Conservation (phyloP, 2,113 vertebrate genomes). For the Carassius carassius region DNA sequence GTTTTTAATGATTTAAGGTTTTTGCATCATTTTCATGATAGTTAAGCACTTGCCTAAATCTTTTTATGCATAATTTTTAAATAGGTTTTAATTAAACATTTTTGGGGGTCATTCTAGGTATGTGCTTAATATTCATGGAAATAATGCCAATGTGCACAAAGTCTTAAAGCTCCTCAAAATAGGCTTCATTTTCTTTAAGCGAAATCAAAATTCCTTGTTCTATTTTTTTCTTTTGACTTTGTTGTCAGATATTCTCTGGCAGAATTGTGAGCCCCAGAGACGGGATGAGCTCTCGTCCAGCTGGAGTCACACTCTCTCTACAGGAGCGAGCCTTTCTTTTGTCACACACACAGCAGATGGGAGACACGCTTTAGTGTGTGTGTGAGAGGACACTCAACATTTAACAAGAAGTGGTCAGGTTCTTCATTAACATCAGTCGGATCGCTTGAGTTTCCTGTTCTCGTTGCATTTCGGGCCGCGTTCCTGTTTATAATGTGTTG, state of each 20-base stretch:
- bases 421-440: slow-evolving; percentile 26
- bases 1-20: no score
- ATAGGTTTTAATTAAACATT: background rate
- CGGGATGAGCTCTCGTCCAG: slow-evolving; percentile 21
- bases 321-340: slow-evolving; percentile 50
- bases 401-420: slow-evolving; percentile 17
- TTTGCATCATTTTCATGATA: background rate
- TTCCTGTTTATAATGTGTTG: slow-evolving; percentile 57
- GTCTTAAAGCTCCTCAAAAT: background rate
- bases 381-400: slow-evolving; percentile 47
- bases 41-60: background rate
- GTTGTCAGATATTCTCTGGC: background rate
- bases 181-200: slow-evolving; percentile 7
- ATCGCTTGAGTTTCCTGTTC: slow-evolving; percentile 34
- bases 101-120: background rate
- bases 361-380: slow-evolving; percentile 59
- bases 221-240: background rate
- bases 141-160: background rate
- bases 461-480: slow-evolving; percentile 60
- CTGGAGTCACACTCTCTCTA: slow-evolving; percentile 54
- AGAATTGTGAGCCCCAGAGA: background rate
- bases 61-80: background rate
- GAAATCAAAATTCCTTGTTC: background rate
- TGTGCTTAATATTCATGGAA: background rate
- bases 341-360: slow-evolving; percentile 80